These are phyloP conservation scores for Aleiodes testaceus DNA, from an alignment of 2,888 invertebrate genomes.

Conservation along the genomic window DNA sequence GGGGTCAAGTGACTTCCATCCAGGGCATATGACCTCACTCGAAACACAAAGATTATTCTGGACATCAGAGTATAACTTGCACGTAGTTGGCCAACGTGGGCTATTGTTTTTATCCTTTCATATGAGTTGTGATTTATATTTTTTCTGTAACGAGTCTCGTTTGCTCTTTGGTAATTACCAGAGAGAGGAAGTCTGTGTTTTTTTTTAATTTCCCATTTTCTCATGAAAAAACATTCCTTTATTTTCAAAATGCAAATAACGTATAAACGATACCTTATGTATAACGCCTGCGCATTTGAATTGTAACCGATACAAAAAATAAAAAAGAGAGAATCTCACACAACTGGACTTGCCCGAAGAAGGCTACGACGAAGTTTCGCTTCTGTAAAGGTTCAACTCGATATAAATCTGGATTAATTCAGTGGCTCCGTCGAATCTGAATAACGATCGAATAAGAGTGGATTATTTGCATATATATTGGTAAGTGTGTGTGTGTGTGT, in stretches of 20 bases:
- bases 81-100: slow-evolving; percentile 35
- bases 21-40: slow-evolving; percentile 54
- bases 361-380: too few species aligned
- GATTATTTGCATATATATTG: slow-evolving; percentile 59
- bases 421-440: slow-evolving; percentile 60
- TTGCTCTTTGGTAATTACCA: slow-evolving; percentile 17
- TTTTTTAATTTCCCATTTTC: slow-evolving; percentile 17
- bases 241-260: slow-evolving; percentile 31
- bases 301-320: slow-evolving; percentile 26
- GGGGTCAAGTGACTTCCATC: slow-evolving; percentile 59
- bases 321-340: slow-evolving; percentile 30
- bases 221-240: slow-evolving; percentile 8
- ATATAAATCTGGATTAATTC: slow-evolving; percentile 69
- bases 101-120: slow-evolving; percentile 45
- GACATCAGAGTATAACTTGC: slow-evolving; percentile 30
- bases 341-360: not conserved
- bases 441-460: slow-evolving; percentile 56
- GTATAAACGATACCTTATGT: slow-evolving; percentile 11
- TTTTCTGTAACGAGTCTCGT: slow-evolving; percentile 18
- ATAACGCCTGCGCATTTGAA: slow-evolving; percentile 19
- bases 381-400: slow-evolving; percentile 35
- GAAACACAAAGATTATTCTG: slow-evolving; percentile 52
- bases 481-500: slow-evolving; percentile 17
- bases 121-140: slow-evolving; percentile 28
- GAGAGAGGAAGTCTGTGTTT: not conserved